Conservation (phyloP, 2,888 invertebrate species). For the Microctonus aethiopoides region DNA sequence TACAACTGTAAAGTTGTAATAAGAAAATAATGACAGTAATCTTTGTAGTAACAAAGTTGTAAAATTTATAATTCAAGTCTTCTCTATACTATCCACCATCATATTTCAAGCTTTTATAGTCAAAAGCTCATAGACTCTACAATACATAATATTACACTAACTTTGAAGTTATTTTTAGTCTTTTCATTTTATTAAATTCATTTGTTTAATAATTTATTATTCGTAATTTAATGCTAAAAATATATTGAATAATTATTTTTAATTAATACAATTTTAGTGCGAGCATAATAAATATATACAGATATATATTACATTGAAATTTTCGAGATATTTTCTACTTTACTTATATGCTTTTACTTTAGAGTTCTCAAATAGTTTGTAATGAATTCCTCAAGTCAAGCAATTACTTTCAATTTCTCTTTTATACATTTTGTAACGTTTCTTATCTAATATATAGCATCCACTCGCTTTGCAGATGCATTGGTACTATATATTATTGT, state of each 20-base stretch:
- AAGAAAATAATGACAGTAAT: too few relatives aligned
- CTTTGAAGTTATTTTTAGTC: too few relatives aligned
- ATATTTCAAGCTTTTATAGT: not conserved
- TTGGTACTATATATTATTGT: slow-evolving; percentile 20
- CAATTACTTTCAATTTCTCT: not conserved
- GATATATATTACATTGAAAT: not conserved
- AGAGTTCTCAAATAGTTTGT: not conserved
- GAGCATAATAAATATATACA: too few relatives aligned
- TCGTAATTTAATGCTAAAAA: too few relatives aligned
- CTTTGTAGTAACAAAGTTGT: not conserved
- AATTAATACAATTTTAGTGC: too few relatives aligned
- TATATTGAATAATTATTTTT: too few relatives aligned
- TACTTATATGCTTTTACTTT: not conserved
- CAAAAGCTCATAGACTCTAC: not conserved
- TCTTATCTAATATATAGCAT: not conserved
- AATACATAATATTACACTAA: not conserved
- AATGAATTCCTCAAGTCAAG: not conserved
- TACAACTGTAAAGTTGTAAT: too few relatives aligned
- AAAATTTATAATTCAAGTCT: not conserved
- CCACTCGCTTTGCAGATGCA: not conserved
- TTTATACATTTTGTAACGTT: not conserved
- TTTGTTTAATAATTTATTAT: too few relatives aligned
- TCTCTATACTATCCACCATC: not conserved
- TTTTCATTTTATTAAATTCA: too few relatives aligned
- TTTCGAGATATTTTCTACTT: not conserved